Conservation (phyloP, 2,113 vertebrate species). For the Puma concolor region DNA sequence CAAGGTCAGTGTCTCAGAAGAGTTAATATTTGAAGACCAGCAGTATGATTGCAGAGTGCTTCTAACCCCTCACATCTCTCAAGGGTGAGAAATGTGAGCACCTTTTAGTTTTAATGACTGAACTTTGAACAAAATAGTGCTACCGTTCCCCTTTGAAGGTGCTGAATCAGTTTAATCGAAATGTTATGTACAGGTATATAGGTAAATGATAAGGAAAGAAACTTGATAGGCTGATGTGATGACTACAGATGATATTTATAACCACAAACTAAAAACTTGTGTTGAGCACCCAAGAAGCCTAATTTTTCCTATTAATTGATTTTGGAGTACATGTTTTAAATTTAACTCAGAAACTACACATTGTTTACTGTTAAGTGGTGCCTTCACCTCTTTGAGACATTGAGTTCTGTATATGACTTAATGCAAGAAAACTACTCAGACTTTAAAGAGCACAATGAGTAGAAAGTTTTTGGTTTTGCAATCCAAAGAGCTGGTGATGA, state of each 20-base stretch:
- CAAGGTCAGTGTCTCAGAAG: not conserved
- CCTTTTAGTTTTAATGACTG: not conserved
- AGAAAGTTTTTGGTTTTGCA: not conserved
- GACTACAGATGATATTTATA: not conserved
- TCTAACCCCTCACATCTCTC: not conserved
- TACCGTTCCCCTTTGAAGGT: not conserved
- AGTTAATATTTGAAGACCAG: not conserved
- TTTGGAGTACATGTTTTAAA: not conserved
- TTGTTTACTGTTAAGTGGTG: not conserved
- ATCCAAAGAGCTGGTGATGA: not conserved
- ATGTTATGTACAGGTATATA: not conserved
- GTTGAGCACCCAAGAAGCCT: not conserved
- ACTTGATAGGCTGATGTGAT: not conserved
- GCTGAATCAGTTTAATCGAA: not conserved
- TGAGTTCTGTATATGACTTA: not conserved
- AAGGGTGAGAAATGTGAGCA: not conserved
- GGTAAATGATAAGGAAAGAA: not conserved
- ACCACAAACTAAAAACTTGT: not conserved
- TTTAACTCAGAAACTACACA: not conserved
- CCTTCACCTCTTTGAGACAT: not conserved
- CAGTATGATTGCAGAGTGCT: not conserved
- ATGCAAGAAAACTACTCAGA: not conserved
- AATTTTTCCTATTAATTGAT: not conserved
- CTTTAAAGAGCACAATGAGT: not conserved
- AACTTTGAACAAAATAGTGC: not conserved